Base-by-base conservation (phyloP, 2,888 invertebrate species). In the Andrena haemorrhoa region DNA sequence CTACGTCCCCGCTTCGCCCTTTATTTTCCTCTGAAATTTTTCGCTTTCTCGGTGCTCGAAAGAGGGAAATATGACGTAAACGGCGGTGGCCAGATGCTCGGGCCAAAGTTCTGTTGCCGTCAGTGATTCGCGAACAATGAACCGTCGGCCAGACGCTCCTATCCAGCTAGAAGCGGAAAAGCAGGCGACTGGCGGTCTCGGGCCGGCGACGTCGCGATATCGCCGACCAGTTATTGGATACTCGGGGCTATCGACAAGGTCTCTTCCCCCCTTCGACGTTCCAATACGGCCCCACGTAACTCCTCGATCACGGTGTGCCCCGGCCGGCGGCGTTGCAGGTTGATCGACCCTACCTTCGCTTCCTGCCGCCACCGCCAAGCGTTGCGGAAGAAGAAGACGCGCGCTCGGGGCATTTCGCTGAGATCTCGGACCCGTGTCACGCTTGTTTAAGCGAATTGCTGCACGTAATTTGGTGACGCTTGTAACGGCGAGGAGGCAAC, bases 111-210 rank as follows among this genome's bases (percentile, higher is more conserved):
- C 63, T 60, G 69, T 60, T 69, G 68, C 56, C 68, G 47, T 64
- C 69, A 69, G 53, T 76, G 61, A 65, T 68, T 60, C 80, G 23
- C 66, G 66, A 82, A 82, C 80, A 82, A 82, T 80, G 81, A 68
- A 80, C 69, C 58, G 71, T 16, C 76, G 69, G 20, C 70, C 41
- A 69, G 72, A 35, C 69, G 35, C 75, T 69, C n/a, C 61, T 60
- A 82, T 75, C 82, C 81, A 72, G 82, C 75, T 82, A n/a, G 68
- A 91, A 88, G 89, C 88, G 86, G 91, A 91, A 91, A 89, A 88
- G 41, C 79, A 79, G 85, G 82, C 88, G 89, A 84, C 89, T 78
- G 77, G 86, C 88, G 73, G 88, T 89, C 90, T 90, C 84, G 65
- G 47, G 49, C 41, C 74, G 76, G 47, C 63, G 63, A 20, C 75